Conservation (phyloP, 2,888 invertebrate genomes). For the Apeira syringaria region DNA sequence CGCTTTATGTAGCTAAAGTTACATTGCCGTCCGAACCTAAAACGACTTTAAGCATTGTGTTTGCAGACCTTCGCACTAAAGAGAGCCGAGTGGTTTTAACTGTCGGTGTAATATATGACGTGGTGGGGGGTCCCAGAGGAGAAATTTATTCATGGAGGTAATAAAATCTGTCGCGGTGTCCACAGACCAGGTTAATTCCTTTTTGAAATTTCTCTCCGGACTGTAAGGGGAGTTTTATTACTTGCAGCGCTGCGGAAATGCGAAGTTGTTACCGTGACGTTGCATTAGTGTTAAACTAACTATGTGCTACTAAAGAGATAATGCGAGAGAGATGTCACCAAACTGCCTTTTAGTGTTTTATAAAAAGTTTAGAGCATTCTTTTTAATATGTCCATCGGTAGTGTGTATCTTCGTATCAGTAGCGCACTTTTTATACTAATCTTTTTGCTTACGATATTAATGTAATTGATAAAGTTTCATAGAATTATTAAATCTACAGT, state of each 20-base stretch:
- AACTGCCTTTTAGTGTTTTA: no score
- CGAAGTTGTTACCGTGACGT: slow-evolving; percentile 11
- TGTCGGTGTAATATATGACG: slow-evolving; percentile 69
- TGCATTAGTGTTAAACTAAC: slow-evolving; percentile 4
- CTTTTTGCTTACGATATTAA: no score
- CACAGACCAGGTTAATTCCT: slow-evolving; percentile 57
- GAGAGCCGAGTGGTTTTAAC: slow-evolving; percentile 53
- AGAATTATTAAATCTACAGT: no score
- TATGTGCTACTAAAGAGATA: background rate
- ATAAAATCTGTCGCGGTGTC: slow-evolving; percentile 73
- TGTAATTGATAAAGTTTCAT: no score
- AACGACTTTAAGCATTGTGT: slow-evolving; percentile 42
- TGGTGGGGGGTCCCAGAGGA: slow-evolving; percentile 53
- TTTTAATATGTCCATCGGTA: no score
- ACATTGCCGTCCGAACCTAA: slow-evolving; percentile 42
- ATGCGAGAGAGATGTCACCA: background rate
- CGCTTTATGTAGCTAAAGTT: slow-evolving; percentile 21
- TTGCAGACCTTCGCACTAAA: slow-evolving; percentile 53
- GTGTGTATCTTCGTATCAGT: no score
- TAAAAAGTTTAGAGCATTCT: no score
- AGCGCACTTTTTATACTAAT: no score
- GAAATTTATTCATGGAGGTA: slow-evolving; percentile 78
- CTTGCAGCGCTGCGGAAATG: slow-evolving; percentile 14
- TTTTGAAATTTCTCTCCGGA: slow-evolving; percentile 56
- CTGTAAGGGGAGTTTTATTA: slow-evolving; percentile 31